Base-by-base conservation (phyloP, 2,797 vertebrate genomes). In the Amblyopsis hoosieri region DNA sequence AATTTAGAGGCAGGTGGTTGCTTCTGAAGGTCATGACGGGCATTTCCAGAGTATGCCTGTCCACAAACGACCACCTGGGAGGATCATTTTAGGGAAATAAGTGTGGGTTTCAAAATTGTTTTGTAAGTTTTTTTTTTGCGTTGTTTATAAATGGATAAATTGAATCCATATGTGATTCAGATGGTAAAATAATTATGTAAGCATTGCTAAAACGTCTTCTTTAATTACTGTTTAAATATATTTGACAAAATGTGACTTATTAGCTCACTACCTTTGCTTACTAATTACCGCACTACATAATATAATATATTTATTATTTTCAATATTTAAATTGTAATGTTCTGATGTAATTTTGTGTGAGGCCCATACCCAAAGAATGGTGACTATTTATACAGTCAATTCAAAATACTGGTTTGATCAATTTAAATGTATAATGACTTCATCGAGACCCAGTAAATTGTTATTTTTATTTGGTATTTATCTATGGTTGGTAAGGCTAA, bases 361-460 rank as follows among this genome's bases (percentile, higher is more conserved):
- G 33, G 33, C 33, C 78, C 67, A 74, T 49, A 78, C 46, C 45
- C 53, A 71, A 72, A 45, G 68, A 67, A 0, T 54, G 46, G 76
- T 71, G 23, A 68, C 76, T 87, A 75, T 86, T 87, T 88, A 87
- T 90, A 92, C 89, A 90, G 54, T 67, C 60, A 64, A 83, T 75
- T 89, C 78, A 85, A 89, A 90, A 84, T 91, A 89, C 88, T 90
- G 77, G 85, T 91, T 93, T 91, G 91, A 91, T 91, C 92, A 92
- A 93, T 78, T 84, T 76, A 84, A 87, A 65, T 85, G 69, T 79
- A 79, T 89, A 91, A 91, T 91, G 82, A 89, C 77, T 91, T 76
- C 51, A 90, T 85, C 71, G 72, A 29, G 23, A 80, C 84, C 86
- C 85, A 85, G 87, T 89, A 91, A 89, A 84, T 83, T 83, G 69